Base-by-base conservation (phyloP, 1,140 invertebrate genomes). In the Meloidogyne exigua region DNA sequence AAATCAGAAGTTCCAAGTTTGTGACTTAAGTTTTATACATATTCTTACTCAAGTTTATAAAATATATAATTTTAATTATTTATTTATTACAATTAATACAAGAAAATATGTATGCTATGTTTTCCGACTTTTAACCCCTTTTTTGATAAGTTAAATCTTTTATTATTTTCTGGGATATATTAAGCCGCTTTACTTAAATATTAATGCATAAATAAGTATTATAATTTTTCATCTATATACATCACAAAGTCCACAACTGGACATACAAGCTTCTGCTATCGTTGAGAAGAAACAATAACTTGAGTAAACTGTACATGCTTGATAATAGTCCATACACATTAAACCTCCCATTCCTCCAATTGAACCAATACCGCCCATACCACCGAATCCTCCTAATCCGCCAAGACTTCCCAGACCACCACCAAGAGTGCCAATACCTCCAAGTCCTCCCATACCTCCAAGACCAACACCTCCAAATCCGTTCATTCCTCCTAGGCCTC, bases 201-300 rank as follows among this genome's bases (percentile, higher is more conserved):
- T 39, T 39, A 39, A 39, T 32, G 28, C 7, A 39, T 39, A 7
- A 39, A 39, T 39, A 39, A 39, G 36, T 39, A 39, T 39, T 9
- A 39, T 39, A 39, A 32, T 32, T 39, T 39, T 39, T 39, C 18
- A n/a, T n/a, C 9, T 57, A n/a, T 57, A 57, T 5, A 57, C 11
- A 73, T 65, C 57, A 36, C 71, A 73, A 36, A 64, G 21, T 11
- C 71, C 49, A 63, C 71, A 73, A 42, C 57, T 64, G 7, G 21
- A 21, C 71, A 66, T 73, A 65, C 71, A 73, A n/a, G 57, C 71
- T 65, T 73, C 71, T 0, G 57, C 71, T 28, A 73, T 73, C 0
- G 57, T 26, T 57, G 42, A 42, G 21, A 64, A 65, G 2, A 65
- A 18, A 21, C 71, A 73, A 63, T 65, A 73, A 23, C 57, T 36